phyloP scores from a whole-genome alignment of 2,888 invertebrate species.

The Philopedon plagiatum region DNA sequence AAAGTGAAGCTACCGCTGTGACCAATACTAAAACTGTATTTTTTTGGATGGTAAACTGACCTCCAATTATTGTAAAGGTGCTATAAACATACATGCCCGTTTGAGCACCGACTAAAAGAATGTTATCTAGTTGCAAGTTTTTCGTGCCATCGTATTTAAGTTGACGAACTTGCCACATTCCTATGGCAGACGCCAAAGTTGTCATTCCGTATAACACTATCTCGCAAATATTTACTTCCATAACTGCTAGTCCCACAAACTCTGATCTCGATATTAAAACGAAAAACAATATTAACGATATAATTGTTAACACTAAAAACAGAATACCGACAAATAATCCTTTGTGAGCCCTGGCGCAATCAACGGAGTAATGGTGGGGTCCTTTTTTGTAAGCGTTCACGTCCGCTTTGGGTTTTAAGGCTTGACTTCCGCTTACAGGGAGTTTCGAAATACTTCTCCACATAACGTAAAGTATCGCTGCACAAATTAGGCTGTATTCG shows the following conservation, averaged over 20 bases:
- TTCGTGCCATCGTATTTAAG: slow-evolving; percentile 76
- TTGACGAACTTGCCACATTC: slow-evolving; percentile 79
- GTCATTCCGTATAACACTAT: slow-evolving; percentile 80
- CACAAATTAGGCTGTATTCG: slow-evolving; percentile 96
- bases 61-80: slow-evolving; percentile 89
- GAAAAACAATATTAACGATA: slow-evolving; percentile 91
- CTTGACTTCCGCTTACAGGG: slow-evolving; percentile 63
- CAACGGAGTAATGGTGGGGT: slow-evolving; percentile 93
- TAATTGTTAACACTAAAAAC: slow-evolving; percentile 84
- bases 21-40: slow-evolving; percentile 73
- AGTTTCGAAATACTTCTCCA: slow-evolving; percentile 90
- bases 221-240: slow-evolving; percentile 77
- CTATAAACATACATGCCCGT: slow-evolving; percentile 91
- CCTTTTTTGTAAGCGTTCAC: slow-evolving; percentile 77
- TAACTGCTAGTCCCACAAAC: slow-evolving; percentile 69
- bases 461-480: slow-evolving; percentile 96
- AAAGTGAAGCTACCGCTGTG: slow-evolving; percentile 81
- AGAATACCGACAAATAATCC: slow-evolving; percentile 83
- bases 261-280: slow-evolving; percentile 74
- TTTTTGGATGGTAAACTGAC: slow-evolving; percentile 73
- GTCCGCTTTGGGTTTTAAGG: slow-evolving; percentile 66
- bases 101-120: slow-evolving; percentile 88
- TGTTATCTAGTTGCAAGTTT: slow-evolving; percentile 77
- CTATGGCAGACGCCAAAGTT: slow-evolving; percentile 67
- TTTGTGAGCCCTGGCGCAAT: slow-evolving; percentile 94